A percentile compares a stretch with the other conserved stretches of the same genome.
Conservation (phyloP, 1,140 invertebrate species). For the Tyrophagus putrescentiae region DNA sequence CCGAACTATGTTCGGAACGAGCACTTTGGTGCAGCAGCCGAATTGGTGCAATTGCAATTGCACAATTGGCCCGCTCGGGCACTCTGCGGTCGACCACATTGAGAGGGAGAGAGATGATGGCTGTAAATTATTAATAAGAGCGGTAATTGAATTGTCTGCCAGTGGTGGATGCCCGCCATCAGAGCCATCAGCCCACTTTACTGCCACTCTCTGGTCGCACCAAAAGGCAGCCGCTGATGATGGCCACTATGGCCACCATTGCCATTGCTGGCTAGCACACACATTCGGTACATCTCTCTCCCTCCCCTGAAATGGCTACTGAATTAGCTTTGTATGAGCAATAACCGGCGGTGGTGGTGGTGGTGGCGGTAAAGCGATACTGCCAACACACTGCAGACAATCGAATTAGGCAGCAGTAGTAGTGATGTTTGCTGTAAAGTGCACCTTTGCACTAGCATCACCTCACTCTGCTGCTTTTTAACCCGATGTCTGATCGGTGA, state of each 20-base stretch:
- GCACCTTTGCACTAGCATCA: no score
- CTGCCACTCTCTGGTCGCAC: no score
- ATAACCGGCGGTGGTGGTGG: no score
- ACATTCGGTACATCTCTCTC: not conserved
- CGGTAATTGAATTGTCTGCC: slow-evolving; percentile 9
- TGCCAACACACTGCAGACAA: not conserved
- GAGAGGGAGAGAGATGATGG: not conserved
- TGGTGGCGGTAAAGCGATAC: slow-evolving; percentile 6
- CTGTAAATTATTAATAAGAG: slow-evolving; percentile 10
- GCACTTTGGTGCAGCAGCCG: not conserved
- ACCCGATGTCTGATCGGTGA: no score
- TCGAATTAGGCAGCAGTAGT: no score
- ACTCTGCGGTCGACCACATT: not conserved
- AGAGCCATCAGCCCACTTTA: slow-evolving; percentile 6
- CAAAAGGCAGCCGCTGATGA: not conserved
- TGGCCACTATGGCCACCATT: not conserved
- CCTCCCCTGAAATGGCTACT: not conserved
- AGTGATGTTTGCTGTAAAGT: no score
- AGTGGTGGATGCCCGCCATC: not conserved
- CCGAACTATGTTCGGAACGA: not conserved
- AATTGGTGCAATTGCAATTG: not conserved
- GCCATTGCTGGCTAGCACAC: not conserved
- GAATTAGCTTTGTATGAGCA: not conserved
- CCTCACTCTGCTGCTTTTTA: no score
- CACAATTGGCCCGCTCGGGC: not conserved